These are phyloP conservation scores for Asteroscopus sphinx DNA, from an alignment of 2,888 invertebrate genomes.

Conservation along the genomic window DNA sequence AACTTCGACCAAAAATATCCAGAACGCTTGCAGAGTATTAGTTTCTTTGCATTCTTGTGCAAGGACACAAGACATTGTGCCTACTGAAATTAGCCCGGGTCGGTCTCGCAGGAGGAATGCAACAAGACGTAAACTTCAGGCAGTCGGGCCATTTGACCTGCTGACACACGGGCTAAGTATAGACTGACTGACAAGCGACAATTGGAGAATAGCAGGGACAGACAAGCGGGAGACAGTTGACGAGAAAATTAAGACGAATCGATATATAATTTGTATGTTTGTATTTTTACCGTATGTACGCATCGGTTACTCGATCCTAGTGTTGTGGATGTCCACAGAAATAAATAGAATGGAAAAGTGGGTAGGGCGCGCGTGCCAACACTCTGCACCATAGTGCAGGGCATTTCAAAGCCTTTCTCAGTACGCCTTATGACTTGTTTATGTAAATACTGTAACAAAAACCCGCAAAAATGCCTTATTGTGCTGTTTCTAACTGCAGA, in stretches of 20 bases:
- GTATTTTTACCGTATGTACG: neutral
- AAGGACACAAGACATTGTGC: slow-evolving; percentile 56
- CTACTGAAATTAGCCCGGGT: slow-evolving; percentile 46
- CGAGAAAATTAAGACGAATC: slow-evolving; percentile 16
- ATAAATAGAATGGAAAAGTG: no score
- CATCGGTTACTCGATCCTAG: no score
- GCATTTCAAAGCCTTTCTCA: no score
- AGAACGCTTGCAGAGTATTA: slow-evolving; percentile 21
- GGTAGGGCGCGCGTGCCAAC: no score
- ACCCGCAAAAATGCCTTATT: no score
- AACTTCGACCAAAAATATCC: slow-evolving; percentile 36
- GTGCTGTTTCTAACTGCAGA: no score
- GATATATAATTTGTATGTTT: neutral
- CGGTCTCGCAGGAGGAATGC: slow-evolving; percentile 45
- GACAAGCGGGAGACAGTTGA: slow-evolving; percentile 33
- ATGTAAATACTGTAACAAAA: no score
- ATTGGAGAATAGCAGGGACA: slow-evolving; percentile 29
- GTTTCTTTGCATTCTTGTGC: slow-evolving; percentile 51
- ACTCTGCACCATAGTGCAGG: no score
- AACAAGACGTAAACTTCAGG: slow-evolving; percentile 41
- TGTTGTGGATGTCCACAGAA: no score
- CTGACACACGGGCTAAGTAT: slow-evolving; percentile 51
- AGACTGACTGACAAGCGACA: slow-evolving; percentile 35
- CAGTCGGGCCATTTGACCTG: slow-evolving; percentile 46
- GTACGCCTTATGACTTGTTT: no score